These are phyloP conservation scores for Trematomus loennbergii DNA, from an alignment of 2,113 vertebrate species.

Conservation along the genomic window DNA sequence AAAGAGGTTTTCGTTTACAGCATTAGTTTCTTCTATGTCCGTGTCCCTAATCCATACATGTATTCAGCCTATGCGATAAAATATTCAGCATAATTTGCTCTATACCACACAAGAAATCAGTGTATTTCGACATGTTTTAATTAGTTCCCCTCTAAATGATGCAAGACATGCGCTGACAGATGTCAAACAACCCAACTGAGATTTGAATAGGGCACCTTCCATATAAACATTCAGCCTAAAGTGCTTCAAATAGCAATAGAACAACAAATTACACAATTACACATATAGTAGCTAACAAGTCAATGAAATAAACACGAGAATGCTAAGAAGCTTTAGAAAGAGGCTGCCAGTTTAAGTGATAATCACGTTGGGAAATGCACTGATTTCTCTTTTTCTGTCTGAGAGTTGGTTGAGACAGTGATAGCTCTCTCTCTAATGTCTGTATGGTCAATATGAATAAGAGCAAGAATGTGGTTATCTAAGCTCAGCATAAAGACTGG, in stretches of 20 bases:
- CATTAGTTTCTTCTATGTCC: neutral
- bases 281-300: too few relatives aligned
- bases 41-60: neutral
- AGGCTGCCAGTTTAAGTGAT: too few relatives aligned
- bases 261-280: too few relatives aligned
- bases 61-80: neutral
- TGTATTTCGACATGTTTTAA: neutral
- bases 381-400: neutral
- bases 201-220: too few relatives aligned
- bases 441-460: neutral
- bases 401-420: neutral
- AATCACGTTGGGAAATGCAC: too few relatives aligned
- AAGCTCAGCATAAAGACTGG: neutral
- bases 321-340: too few relatives aligned
- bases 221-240: too few relatives aligned
- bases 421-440: neutral
- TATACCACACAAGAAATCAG: neutral
- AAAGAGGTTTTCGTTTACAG: constrained; percentile 22
- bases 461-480: constrained; percentile 7
- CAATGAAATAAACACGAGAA: too few relatives aligned
- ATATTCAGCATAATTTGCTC: constrained; percentile 1
- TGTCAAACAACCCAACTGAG: too few relatives aligned
- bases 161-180: too few relatives aligned
- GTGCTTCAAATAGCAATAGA: too few relatives aligned
- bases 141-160: neutral